Evolutionary conservation across 2,113 vertebrate species (phyloP), one percentile per base, ranked within the genome.

Genomic region (Coregonus clupeaformis): DNA sequence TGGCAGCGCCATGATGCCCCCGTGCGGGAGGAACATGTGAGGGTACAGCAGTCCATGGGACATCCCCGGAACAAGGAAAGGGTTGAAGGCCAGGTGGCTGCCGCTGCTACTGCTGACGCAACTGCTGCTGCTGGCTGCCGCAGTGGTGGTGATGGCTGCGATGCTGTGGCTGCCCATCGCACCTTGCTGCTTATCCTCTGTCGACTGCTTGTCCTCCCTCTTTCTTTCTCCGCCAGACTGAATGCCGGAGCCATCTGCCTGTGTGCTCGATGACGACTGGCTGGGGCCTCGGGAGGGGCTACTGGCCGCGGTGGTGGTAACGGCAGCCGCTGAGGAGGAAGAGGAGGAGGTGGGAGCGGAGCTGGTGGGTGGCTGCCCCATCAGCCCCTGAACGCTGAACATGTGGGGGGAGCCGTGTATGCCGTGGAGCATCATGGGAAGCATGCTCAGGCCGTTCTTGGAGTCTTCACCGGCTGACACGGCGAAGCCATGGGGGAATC

Each of bases 371-470:
- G 94, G 88, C 13, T 96, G 86, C 7, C 89, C 94, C 91, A 99
- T 95, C 82, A 98, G 95, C 0, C 96, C 94, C 27, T 96, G 93
- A 0, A 99, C 93, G 0, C 96, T 95, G 6, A 99, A 98, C 92
- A 99, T 94, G 82, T 96, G 94, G 0, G 96, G 96, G 60, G 86
- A 2, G 89, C 92, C 96, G 13, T 90, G 86, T 79, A 99, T 95
- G 80, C 97, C 92, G 0, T 98, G 97, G 27, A 99, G 94, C 97
- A 99, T 96, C 98, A 99, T 98, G 85, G 98, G 97, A 81, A 99
- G 86, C 96, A 98, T 97, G 75, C 94, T 96, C 80, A 99, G 86
- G 68, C 96, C 95, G 72, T 93, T 97, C 84, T 98, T 99, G 66
- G 92, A 90, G 1, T 98, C 96, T 45, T 98, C 81, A 0, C 95